Conservation (phyloP, 1,140 invertebrate genomes). For the Glomeris maerens region DNA sequence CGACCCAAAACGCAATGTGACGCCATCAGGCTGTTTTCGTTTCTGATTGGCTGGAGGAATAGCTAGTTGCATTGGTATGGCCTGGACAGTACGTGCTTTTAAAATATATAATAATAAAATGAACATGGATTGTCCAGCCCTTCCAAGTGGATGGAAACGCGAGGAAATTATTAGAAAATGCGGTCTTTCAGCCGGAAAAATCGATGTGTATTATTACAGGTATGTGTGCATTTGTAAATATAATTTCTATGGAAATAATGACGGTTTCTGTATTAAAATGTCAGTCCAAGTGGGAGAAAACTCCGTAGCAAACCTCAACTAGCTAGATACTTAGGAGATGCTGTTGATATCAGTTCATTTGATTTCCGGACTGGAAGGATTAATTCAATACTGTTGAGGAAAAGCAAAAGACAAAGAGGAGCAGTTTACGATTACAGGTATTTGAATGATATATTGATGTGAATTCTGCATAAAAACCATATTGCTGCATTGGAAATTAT, state of each 20-base stretch:
- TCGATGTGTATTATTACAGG: slow-evolving; percentile 89
- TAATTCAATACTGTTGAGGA: slow-evolving; percentile 43
- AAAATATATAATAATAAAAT: no score
- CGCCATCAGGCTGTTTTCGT: no score
- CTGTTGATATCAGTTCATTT: slow-evolving; percentile 63
- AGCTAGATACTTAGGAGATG: slow-evolving; percentile 55
- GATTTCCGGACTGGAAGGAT: slow-evolving; percentile 67
- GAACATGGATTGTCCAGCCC: slow-evolving; percentile 45
- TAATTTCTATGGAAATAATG: not conserved
- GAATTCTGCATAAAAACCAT: not conserved
- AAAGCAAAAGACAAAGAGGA: slow-evolving; percentile 46
- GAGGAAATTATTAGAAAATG: slow-evolving; percentile 69
- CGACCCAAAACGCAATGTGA: no score
- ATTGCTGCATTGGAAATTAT: no score
- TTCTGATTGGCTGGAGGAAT: no score
- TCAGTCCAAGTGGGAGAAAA: slow-evolving; percentile 60
- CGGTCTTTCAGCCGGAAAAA: slow-evolving; percentile 71
- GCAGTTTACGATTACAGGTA: slow-evolving; percentile 49
- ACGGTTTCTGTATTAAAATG: slow-evolving; percentile 21
- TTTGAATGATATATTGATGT: not conserved
- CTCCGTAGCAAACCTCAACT: slow-evolving; percentile 67
- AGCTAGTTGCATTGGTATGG: no score
- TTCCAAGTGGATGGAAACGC: slow-evolving; percentile 75
- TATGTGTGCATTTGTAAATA: slow-evolving; percentile 28
- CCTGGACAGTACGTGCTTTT: no score